phyloP scores from a whole-genome alignment of 1,140 invertebrate species.

The Nomia melanderi region DNA sequence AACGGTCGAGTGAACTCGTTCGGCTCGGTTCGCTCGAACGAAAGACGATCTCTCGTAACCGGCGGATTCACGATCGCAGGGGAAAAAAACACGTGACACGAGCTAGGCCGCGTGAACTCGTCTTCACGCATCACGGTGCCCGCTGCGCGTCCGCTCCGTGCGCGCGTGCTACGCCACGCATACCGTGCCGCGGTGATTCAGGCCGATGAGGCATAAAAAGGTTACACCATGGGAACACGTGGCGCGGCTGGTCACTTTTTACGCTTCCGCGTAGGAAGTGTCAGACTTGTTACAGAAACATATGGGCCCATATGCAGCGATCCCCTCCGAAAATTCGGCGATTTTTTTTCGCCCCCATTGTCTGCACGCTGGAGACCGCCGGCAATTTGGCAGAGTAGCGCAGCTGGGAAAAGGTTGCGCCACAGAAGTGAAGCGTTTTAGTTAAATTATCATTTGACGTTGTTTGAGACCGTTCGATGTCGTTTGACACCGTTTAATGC shows the following conservation, averaged over 20 bases:
- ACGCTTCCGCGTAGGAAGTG: constrained; percentile 39
- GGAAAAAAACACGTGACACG: constrained; percentile 37
- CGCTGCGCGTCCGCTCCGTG: neutral
- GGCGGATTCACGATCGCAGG: constrained; percentile 8
- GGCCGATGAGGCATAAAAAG: constrained; percentile 37
- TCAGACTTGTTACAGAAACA: constrained; percentile 3
- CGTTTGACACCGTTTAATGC: too few relatives aligned
- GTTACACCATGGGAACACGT: constrained; percentile 39
- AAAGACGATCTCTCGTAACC: constrained; percentile 18
- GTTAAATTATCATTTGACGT: too few relatives aligned
- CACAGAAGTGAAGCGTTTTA: too few relatives aligned
- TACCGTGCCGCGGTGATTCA: constrained; percentile 17
- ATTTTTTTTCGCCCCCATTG: neutral
- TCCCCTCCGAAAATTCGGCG: neutral
- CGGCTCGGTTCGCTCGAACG: neutral
- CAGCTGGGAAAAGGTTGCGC: too few relatives aligned
- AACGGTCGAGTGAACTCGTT: constrained; percentile 16
- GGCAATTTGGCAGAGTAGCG: neutral
- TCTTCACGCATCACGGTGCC: neutral
- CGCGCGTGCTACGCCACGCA: neutral
- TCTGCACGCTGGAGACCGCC: too few relatives aligned
- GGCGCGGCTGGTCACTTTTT: constrained; percentile 37
- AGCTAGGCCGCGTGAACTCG: constrained; percentile 6
- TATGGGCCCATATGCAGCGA: neutral
- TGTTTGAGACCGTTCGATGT: too few relatives aligned